Percentiles rank a stretch among this genome's conserved stretches.
phyloP scores from a whole-genome alignment of 2,888 invertebrate species.

The Rhogogaster chlorosoma region DNA sequence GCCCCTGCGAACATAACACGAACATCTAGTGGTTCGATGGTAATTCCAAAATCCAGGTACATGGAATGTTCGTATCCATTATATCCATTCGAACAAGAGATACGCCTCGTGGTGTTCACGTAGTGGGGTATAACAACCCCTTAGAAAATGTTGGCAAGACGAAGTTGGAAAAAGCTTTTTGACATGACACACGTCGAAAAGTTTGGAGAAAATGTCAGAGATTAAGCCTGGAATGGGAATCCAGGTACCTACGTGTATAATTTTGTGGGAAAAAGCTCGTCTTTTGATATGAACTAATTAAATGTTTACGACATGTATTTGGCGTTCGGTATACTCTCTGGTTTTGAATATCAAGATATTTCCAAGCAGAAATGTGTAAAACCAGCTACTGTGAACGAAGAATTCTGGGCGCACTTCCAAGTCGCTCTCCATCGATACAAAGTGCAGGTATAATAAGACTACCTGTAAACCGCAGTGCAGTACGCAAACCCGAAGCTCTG shows the following conservation, averaged over 20 bases:
- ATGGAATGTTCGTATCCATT: conserved; percentile 30
- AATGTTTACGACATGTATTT: neutral
- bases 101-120: neutral
- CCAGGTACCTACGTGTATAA: neutral
- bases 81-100: neutral
- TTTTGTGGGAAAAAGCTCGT: neutral
- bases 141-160: neutral
- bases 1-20: neutral
- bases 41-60: conserved; percentile 10
- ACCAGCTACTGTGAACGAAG: neutral
- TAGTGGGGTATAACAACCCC: neutral
- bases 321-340: neutral
- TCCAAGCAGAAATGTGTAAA: neutral
- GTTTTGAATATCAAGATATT: neutral
- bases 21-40: conserved; percentile 18
- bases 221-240: neutral
- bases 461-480: conserved; percentile 2
- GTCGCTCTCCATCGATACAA: conserved; percentile 15
- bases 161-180: neutral
- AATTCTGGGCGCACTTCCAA: neutral
- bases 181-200: neutral
- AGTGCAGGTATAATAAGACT: conserved; percentile 35
- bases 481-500: conserved; percentile 9
- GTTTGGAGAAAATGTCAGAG: neutral
- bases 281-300: neutral